A percentile compares a stretch with the other conserved stretches of the same genome.
Conservation (phyloP, 1,140 invertebrate genomes). For the Calephelis nemesis region DNA sequence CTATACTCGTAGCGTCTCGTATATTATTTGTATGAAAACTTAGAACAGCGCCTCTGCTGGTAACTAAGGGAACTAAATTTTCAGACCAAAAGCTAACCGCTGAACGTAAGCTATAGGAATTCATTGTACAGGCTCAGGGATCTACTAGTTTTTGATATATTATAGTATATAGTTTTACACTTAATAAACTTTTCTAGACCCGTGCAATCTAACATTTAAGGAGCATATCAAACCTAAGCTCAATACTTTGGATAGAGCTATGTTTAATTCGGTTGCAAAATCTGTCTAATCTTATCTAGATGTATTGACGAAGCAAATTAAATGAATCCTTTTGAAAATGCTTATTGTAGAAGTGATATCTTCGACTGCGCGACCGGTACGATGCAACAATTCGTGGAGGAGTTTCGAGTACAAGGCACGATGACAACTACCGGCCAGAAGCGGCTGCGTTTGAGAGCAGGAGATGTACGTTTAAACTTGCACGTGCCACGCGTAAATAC, state of each 20-base stretch:
- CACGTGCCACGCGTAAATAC: constrained; percentile 48
- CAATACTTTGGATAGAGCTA: not conserved
- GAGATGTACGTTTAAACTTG: constrained; percentile 34
- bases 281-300: not conserved
- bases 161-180: too few relatives aligned
- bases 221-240: not conserved
- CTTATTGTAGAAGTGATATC: constrained; percentile 42
- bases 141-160: too few relatives aligned
- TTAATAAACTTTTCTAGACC: too few relatives aligned
- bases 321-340: not conserved
- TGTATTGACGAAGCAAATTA: too few relatives aligned
- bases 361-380: constrained; percentile 53
- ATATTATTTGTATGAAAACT: too few relatives aligned
- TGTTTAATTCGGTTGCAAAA: too few relatives aligned
- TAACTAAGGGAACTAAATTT: too few relatives aligned
- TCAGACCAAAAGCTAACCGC: too few relatives aligned
- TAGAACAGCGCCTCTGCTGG: too few relatives aligned
- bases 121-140: too few relatives aligned
- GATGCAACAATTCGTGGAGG: constrained; percentile 47
- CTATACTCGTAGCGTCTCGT: too few relatives aligned
- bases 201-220: not conserved
- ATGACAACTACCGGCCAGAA: constrained; percentile 23
- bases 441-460: constrained; percentile 31
- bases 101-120: too few relatives aligned
- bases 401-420: constrained; percentile 43